phyloP scores from a whole-genome alignment of 1,140 invertebrate species.

The Caerostris darwini region DNA sequence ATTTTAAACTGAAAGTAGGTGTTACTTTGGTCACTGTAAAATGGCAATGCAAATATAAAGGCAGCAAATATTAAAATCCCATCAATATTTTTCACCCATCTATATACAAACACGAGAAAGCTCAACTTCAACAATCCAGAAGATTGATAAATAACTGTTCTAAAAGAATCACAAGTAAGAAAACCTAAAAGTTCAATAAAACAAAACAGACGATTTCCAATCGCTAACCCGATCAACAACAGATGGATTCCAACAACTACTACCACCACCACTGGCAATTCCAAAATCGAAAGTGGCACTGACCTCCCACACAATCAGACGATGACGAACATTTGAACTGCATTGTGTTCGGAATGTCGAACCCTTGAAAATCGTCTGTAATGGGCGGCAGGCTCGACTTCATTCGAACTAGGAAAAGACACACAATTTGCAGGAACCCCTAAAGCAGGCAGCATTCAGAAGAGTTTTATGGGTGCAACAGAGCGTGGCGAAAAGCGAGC shows the following conservation, averaged over 20 bases:
- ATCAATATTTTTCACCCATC: no score
- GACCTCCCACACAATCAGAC: background rate
- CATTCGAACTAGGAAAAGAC: constrained; percentile 16
- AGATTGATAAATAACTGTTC: background rate
- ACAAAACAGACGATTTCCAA: background rate
- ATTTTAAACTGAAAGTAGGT: no score
- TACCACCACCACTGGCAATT: background rate
- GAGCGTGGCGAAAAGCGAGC: constrained; percentile 29
- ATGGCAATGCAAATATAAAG: no score
- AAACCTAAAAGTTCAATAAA: background rate
- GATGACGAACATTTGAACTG: constrained; percentile 19
- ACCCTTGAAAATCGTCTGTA: constrained; percentile 27
- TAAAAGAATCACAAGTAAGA: no score
- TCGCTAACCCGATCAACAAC: background rate
- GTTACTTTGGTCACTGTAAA: no score
- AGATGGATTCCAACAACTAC: background rate
- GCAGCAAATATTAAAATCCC: no score
- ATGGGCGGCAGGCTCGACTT: background rate
- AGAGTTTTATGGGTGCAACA: background rate
- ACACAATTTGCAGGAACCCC: constrained; percentile 1
- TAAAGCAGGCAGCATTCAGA: no score
- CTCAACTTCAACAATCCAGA: background rate
- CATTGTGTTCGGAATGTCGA: constrained; percentile 27
- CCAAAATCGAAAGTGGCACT: constrained; percentile 47
- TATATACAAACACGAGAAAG: background rate